Evolutionary conservation across 2,797 vertebrate species (phyloP).

Genomic region (Masticophis lateralis): DNA sequence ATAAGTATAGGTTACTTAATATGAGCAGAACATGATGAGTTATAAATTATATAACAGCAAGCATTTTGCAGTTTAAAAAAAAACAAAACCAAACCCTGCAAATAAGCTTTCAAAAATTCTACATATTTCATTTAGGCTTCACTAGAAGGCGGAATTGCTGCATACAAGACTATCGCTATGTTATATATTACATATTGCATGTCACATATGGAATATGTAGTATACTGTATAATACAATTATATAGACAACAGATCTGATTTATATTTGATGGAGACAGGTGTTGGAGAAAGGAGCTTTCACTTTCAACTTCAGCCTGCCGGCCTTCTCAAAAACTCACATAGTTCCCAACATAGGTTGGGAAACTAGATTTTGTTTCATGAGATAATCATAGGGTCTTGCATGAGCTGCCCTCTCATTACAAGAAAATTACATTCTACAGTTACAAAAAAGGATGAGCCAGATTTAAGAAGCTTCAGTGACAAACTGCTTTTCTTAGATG

Average conservation of each 20-base stretch:
- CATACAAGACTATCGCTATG: background rate
- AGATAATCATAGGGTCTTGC: background rate
- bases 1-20: background rate
- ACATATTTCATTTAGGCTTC: background rate
- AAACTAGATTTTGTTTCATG: slow-evolving; percentile 5
- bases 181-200: background rate
- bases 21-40: background rate
- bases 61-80: background rate
- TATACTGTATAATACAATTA: background rate
- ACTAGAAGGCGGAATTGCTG: background rate
- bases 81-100: background rate
- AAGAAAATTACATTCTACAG: slow-evolving; percentile 25
- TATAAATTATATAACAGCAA: background rate
- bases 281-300: background rate
- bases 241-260: background rate
- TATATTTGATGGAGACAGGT: background rate
- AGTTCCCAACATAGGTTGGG: background rate
- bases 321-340: background rate
- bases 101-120: background rate
- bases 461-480: background rate
- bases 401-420: slow-evolving; percentile 1
- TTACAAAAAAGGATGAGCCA: background rate
- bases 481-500: background rate
- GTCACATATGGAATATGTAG: background rate
- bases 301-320: background rate